Evolutionary conservation across 2,888 invertebrate genomes (phyloP).

Genomic region (Trissolcus brochymenae): DNA sequence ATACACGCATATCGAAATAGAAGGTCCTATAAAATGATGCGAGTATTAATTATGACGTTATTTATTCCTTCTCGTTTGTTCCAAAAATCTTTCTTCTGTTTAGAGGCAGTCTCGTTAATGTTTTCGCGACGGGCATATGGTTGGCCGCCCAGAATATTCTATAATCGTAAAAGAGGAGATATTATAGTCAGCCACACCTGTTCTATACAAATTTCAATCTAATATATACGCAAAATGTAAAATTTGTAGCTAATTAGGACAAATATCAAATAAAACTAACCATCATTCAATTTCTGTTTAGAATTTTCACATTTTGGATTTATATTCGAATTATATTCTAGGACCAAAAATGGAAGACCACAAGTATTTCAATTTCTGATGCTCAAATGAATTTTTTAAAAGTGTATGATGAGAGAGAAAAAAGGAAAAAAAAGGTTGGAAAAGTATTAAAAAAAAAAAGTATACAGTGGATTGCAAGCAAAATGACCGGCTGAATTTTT

Average conservation of each 20-base stretch:
- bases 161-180: constrained; percentile 24
- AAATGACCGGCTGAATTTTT: constrained; percentile 17
- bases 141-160: constrained; percentile 17
- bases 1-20: background rate
- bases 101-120: constrained; percentile 13
- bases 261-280: background rate
- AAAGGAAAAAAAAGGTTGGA: too few species aligned
- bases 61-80: constrained; percentile 11
- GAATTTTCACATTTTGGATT: too few species aligned
- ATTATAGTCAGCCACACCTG: constrained; percentile 25
- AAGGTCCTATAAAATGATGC: constrained; percentile 1
- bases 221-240: background rate
- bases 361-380: too few species aligned
- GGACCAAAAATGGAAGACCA: too few species aligned
- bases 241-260: background rate
- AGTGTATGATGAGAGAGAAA: too few species aligned
- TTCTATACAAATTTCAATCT: constrained; percentile 4
- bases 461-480: too few species aligned
- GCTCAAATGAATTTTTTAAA: too few species aligned
- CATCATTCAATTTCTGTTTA: too few species aligned
- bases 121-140: constrained; percentile 37
- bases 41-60: constrained; percentile 29
- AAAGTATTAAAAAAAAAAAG: too few species aligned
- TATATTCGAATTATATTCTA: too few species aligned
- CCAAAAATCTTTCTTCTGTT: constrained; percentile 13